These are phyloP conservation scores for Coelinius sp. DNA, from an alignment of 2,888 invertebrate genomes.

Conservation along the genomic window DNA sequence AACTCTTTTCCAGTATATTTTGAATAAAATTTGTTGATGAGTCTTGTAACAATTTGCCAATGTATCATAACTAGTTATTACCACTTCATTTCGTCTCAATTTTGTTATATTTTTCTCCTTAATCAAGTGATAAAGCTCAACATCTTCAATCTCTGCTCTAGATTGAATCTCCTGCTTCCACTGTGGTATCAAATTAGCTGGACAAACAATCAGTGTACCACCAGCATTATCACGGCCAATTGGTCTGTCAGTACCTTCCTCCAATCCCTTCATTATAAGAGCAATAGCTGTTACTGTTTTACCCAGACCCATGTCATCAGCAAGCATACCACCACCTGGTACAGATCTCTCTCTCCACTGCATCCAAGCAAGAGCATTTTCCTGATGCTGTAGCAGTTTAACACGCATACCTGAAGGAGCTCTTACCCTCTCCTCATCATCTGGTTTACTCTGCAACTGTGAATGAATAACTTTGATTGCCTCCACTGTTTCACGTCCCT, in stretches of 20 bases:
- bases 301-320: slow-evolving; percentile 84
- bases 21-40: slow-evolving; percentile 18
- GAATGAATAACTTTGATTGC: too few relatives aligned
- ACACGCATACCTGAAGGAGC: background rate
- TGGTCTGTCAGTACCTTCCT: background rate
- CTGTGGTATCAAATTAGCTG: background rate
- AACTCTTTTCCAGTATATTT: slow-evolving; percentile 86
- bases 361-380: slow-evolving; percentile 87
- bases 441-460: too few relatives aligned
- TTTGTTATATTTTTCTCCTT: too few relatives aligned
- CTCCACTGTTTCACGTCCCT: too few relatives aligned
- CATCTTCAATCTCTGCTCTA: too few relatives aligned
- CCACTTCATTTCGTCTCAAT: background rate
- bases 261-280: slow-evolving; percentile 71
- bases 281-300: slow-evolving; percentile 86
- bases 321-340: slow-evolving; percentile 86
- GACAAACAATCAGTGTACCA: background rate
- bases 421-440: background rate
- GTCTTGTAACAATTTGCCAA: background rate
- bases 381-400: slow-evolving; percentile 75
- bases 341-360: slow-evolving; percentile 86
- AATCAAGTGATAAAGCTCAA: too few relatives aligned
- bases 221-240: too few relatives aligned
- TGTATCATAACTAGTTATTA: background rate
- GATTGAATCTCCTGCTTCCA: too few relatives aligned